Evolutionary conservation across 2,113 vertebrate species (phyloP), one percentile per base, ranked within the genome.

Genomic region (Ctenodactylus gundi): DNA sequence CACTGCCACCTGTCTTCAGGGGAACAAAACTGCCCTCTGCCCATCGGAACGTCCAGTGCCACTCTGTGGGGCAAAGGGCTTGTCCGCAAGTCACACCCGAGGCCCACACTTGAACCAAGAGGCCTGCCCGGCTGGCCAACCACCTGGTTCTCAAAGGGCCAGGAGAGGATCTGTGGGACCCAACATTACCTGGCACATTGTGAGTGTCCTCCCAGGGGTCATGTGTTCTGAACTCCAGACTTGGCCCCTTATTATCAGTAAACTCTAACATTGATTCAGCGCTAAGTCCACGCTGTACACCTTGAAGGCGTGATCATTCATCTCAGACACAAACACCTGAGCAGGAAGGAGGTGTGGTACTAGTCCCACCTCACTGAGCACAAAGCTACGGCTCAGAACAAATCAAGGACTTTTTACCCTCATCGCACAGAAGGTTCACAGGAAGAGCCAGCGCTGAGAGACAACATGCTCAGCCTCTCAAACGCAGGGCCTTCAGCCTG

Each of bases 1-100:
- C 27, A 9, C 6, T 25, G 58, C 62, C 23, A 6, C 15, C 7
- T 0, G 39, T 87, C 39, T 6, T 1, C 75, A 0, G 3, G 0
- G 7, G 51, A n/a, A 12, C 39, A 7, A 77, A 67, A 60, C 0
- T 15, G 44, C 11, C 90, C 87, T 68, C 1, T 21, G 46, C 27
- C n/a, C 1, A 25, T 29, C 25, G 51, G 44, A 60, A 55, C 4
- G 7, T 18, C 68, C 31, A 57, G 41, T 73, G 68, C 21, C 1
- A 67, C n/a, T 55, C 80, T 36, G 1, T 1, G 29, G 77, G 29
- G 29, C 27, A 7, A 49, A 46, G 70, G 14, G 12, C 55, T 3
- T 1, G 27, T 44, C 51, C 18, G 3, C 0, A 18, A 25, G 20
- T 65, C 55, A 83, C 76, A 77, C n/a, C 41, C 10, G 2, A 57